Evolutionary conservation across 2,113 vertebrate species (phyloP).

Genomic region (Zosterops borbonicus): DNA sequence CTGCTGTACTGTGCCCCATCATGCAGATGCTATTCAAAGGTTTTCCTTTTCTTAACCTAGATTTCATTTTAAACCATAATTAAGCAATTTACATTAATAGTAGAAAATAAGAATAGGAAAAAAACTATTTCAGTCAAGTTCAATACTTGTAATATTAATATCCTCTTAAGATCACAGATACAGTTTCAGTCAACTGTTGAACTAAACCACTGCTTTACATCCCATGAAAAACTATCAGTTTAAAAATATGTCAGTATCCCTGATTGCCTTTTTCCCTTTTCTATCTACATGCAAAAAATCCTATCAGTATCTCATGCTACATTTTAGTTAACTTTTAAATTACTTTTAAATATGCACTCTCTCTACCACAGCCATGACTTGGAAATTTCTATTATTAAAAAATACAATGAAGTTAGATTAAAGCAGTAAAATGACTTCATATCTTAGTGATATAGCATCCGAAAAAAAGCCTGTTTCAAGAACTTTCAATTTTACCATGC

Average conservation of each 20-base stretch:
- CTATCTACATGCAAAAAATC: accelerated
- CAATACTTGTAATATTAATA: not conserved
- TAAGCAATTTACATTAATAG: not conserved
- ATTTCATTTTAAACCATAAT: not conserved
- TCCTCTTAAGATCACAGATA: not conserved
- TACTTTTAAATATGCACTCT: not conserved
- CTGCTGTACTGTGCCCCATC: not conserved
- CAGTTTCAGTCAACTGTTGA: not conserved
- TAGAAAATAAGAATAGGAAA: not conserved
- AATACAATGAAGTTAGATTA: not conserved
- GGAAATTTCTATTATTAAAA: not conserved
- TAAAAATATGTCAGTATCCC: not conserved
- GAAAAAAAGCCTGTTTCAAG: not conserved
- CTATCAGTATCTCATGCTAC: not conserved
- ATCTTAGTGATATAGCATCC: not conserved
- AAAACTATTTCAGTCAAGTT: not conserved
- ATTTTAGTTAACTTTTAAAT: not conserved
- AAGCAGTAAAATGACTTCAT: not conserved
- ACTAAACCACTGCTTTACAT: not conserved
- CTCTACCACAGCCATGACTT: not conserved
- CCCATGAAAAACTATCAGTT: not conserved
- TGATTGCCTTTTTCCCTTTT: not conserved
- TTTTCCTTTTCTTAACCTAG: not conserved
- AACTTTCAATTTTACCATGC: not conserved
- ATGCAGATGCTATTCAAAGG: not conserved